Base-by-base conservation (phyloP, 2,113 vertebrate genomes). In the Paratilapia polleni region DNA sequence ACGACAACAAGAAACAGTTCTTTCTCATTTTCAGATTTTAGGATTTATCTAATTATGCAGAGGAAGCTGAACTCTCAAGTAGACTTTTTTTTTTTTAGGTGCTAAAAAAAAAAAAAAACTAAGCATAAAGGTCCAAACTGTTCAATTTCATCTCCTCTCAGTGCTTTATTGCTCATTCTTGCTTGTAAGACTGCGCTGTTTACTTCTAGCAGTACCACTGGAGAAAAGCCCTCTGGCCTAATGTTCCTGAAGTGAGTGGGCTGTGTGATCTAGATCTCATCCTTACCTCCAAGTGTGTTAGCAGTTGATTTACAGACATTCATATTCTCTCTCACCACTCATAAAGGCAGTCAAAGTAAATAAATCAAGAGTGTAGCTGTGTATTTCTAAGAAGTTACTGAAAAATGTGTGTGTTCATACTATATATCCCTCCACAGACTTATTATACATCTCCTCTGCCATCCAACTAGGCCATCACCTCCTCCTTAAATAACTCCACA, bases 241-340 rank as follows among this genome's bases (percentile, higher is more conserved):
- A 82, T 5, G 63, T 56, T 70, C 77, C 79, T 60, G 74, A 86
- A 81, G 77, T 36, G 87, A 61, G 85, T 84, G 79, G 84, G 87
- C 80, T 36, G 70, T 60, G 79, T 73, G 76, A 86, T 86, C 58
- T 17, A 47, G 20, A 64, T 22, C 43, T 78, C 52, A 68, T 64
- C 63, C 24, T 77, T 52, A 64, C 36, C 66, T 70, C 38, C 66
- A 59, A 63, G 73, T 62, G 76, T 80, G 81, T 43, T 59, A 17
- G n/a, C 68, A 24, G 19, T 41, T 36, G 81, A 89, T 80, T 80
- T 77, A 78, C 28, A 64, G 52, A 74, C 31, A 26, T 70, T 36
- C 19, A 77, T 10, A 79, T 31, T 77, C 66, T 43, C 62, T 59
- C 56, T 3, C 9, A 75, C 59, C 9, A 43, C 62, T 28, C 59